Base-by-base conservation (phyloP, 2,888 invertebrate species). In the Agrotis segetum region DNA sequence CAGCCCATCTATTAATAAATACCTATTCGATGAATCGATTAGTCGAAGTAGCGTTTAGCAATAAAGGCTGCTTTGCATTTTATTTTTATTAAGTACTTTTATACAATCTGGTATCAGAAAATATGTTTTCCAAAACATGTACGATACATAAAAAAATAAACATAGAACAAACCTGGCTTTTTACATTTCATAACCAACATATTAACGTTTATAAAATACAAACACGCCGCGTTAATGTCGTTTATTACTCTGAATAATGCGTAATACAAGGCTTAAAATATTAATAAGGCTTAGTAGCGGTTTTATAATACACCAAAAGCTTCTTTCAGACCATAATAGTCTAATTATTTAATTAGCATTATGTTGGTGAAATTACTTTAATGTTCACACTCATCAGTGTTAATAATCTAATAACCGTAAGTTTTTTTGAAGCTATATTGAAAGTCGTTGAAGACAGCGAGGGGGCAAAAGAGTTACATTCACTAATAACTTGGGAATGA, bases 391-490 rank as follows among this genome's bases (percentile, higher is more conserved):
- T 58, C 19, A 2, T n/a, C 14, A 21, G 34, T 34, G 14, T 4
- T 64, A 21, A 5, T 2, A 5, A 14, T 40, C 4, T 2, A 5
- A 14, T 40, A 21, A 17, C 17, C 21, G 19, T 56, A 16, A 13
- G 61, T 7, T 9, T 47, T 16, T n/a, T 65, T 44, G 5, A 47
- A 53, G 16, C 11, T 19, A 11, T 14, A 19, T 19, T 56, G 24
- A 53, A 59, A 68, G 49, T 61, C n/a, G 29, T 52, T 46, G 19
- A 49, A 50, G 47, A 58, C 34, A n/a, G n/a, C 74, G 11, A 58
- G 21, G 14, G 17, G 16, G 4, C 46, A 40, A 29, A 64, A 52
- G 49, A 44, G 40, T 59, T 46, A 7, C 13, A 34, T 47, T 11
- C 34, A 16, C 21, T 34, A 29, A 63, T 49, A 63, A 29, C 21